Evolutionary conservation across 2,888 invertebrate species (phyloP), one percentile per base, ranked within the genome.

Genomic region (Diadegma fenestrale): DNA sequence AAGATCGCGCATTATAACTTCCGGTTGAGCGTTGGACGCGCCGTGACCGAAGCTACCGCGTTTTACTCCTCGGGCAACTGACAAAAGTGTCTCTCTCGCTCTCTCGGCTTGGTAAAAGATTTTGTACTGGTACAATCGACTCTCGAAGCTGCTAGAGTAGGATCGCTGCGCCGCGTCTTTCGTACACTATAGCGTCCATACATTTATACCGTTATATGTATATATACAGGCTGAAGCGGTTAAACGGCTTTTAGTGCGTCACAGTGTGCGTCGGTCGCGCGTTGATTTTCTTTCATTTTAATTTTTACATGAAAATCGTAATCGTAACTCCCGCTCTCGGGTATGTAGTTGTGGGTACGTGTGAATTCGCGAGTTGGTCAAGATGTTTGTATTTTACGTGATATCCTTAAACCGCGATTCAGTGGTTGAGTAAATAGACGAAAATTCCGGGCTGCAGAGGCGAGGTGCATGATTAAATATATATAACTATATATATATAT

Each of bases 21-120:
- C 85, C 85, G 85, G 82, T 85, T 75, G 14, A 68, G 33, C 72
- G 80, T 84, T 64, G 71, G 54, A 76, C 72, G 73, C 85, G 64
- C 68, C 33, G 63, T 33, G 73, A 73, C 63, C 77, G 77, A 81
- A 84, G 80, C 77, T 66, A 84, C 75, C 54, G 26, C 48, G 75
- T 51, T 54, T 71, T 43, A 64, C 79, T 80, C 63, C 63, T 64
- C 37, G 79, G 64, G 64, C 79, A 79, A 80, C 68, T 69, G 33
- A 33, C 12, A 63, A 77, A 76, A 61, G 61, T 63, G n/a, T 75
- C 45, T 37, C 37, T 75, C 30, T 63, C 61, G 30, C 75, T 77
- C 77, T 77, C 51, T 54, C 66, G 41, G 77, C 68, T 77, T 54
- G 66, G 66, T 77, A 77, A 17, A 37, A 58, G 51, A 22, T 54